Evolutionary conservation across 2,113 vertebrate genomes (phyloP).

Genomic region (Struthidea cinerea): DNA sequence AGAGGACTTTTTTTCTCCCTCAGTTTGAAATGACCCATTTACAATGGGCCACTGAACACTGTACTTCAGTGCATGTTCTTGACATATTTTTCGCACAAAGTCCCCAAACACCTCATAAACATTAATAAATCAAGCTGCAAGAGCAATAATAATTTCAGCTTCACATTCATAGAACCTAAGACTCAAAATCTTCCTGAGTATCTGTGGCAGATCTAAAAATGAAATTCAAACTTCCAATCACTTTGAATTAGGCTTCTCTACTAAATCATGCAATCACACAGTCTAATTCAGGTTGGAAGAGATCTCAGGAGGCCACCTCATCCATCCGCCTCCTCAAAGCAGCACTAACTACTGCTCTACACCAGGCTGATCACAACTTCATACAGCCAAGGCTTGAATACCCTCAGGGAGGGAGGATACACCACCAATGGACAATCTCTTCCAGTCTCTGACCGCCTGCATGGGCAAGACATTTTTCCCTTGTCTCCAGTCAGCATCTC

Average conservation of each 20-base stretch:
- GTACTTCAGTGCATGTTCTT: neutral
- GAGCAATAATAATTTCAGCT: neutral
- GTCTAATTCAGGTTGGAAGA: neutral
- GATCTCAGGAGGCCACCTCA: neutral
- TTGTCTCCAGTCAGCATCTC: neutral
- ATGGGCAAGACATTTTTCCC: neutral
- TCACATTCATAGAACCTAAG: neutral
- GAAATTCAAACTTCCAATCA: neutral
- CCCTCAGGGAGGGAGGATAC: neutral
- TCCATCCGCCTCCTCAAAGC: neutral
- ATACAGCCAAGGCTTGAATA: neutral
- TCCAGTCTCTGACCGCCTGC: neutral
- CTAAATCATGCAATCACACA: neutral
- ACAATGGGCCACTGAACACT: neutral
- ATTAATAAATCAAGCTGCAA: neutral
- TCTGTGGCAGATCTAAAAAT: conserved; percentile 2
- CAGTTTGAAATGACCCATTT: neutral
- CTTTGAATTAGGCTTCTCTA: neutral
- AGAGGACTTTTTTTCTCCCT: neutral
- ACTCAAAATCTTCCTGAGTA: neutral
- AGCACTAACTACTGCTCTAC: neutral
- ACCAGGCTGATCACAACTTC: neutral
- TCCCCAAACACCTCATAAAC: neutral
- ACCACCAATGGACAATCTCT: neutral
- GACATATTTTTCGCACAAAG: neutral